Evolutionary conservation across 2,113 vertebrate species (phyloP).

Genomic region (Turnix velox): DNA sequence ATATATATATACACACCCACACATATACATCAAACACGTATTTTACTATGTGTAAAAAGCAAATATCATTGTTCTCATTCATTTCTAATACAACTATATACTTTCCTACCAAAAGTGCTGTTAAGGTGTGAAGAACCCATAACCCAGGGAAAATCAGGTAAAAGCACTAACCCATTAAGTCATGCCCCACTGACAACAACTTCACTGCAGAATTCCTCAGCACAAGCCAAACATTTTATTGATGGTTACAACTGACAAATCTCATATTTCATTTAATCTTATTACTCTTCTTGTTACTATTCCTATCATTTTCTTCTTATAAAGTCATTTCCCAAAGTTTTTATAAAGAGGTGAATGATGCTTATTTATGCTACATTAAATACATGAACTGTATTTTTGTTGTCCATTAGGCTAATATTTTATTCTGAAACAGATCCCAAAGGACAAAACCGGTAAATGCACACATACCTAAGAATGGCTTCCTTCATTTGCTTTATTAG

Average conservation of each 20-base stretch:
- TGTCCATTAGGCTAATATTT: neutral
- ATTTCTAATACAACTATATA: neutral
- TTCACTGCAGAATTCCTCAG: neutral
- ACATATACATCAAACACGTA: neutral
- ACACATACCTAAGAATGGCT: neutral
- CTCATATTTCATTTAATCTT: neutral
- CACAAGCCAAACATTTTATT: neutral
- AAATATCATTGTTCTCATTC: neutral
- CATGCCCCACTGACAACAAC: neutral
- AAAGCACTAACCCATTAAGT: no score
- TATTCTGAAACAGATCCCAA: neutral
- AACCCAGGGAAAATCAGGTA: no score
- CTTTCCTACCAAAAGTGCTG: neutral
- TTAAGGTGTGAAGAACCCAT: no score
- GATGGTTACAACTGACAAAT: neutral
- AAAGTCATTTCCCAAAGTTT: neutral
- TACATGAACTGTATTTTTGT: neutral
- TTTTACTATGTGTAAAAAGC: neutral
- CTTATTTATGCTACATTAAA: neutral
- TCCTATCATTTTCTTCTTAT: neutral
- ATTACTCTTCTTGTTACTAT: neutral
- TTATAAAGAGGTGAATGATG: neutral
- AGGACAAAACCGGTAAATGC: neutral
- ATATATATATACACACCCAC: no score
- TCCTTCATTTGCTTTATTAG: slow-evolving; percentile 6